Evolutionary conservation across 2,113 vertebrate species (phyloP).

Genomic region (Pelodiscus sinensis): DNA sequence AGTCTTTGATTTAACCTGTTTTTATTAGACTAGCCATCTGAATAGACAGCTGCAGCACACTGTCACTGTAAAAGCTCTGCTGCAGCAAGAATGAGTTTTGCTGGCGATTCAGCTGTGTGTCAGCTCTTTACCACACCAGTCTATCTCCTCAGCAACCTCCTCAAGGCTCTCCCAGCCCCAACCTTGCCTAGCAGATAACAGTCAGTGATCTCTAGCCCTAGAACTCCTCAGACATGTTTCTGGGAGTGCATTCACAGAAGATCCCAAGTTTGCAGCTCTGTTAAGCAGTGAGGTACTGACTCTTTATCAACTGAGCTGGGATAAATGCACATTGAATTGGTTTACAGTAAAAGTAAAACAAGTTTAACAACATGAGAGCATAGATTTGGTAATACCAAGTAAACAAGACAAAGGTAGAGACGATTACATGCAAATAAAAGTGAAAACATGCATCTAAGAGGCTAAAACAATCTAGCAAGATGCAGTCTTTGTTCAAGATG

Average conservation of each 20-base stretch:
- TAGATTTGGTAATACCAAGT: background rate
- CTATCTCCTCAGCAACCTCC: background rate
- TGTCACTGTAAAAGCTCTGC: background rate
- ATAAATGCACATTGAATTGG: background rate
- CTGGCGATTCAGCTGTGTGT: background rate
- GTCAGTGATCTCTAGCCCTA: background rate
- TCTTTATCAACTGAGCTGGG: background rate
- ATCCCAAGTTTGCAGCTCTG: background rate
- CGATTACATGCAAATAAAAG: background rate
- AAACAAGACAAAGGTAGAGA: background rate
- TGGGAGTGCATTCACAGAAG: background rate
- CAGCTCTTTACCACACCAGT: background rate
- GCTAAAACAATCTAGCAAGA: background rate
- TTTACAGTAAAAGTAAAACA: background rate
- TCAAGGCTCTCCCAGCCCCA: background rate
- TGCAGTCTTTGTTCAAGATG: background rate
- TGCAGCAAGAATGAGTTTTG: background rate
- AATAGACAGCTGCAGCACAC: background rate
- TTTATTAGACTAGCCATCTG: background rate
- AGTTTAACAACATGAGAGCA: background rate
- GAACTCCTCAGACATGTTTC: background rate
- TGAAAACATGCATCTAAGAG: background rate
- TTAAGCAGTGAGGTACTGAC: background rate
- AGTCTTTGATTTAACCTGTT: background rate
- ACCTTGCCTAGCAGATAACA: background rate